phyloP scores from a whole-genome alignment of 1,140 invertebrate species.

The Homarus americanus region DNA sequence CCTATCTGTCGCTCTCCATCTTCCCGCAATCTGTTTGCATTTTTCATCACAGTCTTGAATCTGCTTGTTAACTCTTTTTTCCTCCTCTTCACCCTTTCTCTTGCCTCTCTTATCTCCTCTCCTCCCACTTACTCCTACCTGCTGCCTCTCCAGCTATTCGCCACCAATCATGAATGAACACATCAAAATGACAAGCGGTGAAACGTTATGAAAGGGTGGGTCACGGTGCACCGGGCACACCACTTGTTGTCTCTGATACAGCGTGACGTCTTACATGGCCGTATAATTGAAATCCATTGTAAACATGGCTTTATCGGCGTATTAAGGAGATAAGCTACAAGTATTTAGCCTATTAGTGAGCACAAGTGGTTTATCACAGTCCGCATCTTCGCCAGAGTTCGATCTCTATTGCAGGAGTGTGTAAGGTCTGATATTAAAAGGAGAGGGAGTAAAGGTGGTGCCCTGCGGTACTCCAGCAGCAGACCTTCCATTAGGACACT shows the following conservation, averaged over 20 bases:
- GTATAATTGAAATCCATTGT: slow-evolving; percentile 72
- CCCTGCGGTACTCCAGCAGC: slow-evolving; percentile 23
- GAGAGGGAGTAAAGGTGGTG: neutral
- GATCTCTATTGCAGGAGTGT: neutral
- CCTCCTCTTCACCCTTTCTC: neutral
- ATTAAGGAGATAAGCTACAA: slow-evolving; percentile 71
- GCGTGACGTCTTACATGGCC: slow-evolving; percentile 62
- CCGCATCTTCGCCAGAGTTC: slow-evolving; percentile 21
- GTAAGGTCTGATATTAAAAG: slow-evolving; percentile 30
- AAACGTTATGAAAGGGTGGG: slow-evolving; percentile 58
- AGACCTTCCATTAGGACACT: slow-evolving; percentile 53
- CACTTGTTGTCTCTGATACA: slow-evolving; percentile 56
- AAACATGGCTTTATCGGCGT: slow-evolving; percentile 71
- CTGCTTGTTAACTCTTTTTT: neutral
- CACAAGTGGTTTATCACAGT: slow-evolving; percentile 52
- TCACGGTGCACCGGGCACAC: slow-evolving; percentile 29
- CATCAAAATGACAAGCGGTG: slow-evolving; percentile 65
- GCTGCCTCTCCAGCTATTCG: slow-evolving; percentile 54
- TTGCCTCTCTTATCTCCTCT: neutral
- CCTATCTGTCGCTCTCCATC: neutral
- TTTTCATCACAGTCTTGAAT: neutral
- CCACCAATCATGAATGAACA: slow-evolving; percentile 67
- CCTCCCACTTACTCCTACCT: slow-evolving; percentile 21
- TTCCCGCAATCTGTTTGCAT: neutral
- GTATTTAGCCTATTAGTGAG: slow-evolving; percentile 71